Evolutionary conservation across 2,888 invertebrate genomes (phyloP).

Genomic region (Hydriomena furcata): DNA sequence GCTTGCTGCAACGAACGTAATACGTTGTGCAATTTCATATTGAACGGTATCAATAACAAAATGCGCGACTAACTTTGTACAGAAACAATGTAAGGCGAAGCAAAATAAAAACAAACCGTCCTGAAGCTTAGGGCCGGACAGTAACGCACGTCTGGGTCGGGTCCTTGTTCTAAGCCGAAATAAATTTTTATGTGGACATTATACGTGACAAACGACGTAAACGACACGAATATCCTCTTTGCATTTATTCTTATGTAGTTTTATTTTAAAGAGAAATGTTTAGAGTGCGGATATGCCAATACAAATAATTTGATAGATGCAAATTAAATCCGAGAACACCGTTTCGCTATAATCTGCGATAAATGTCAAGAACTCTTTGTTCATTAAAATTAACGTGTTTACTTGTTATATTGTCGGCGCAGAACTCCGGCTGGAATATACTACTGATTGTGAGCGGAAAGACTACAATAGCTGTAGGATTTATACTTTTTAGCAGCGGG

Average conservation of each 20-base stretch:
- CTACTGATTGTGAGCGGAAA: constrained; percentile 41
- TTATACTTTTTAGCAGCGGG: constrained; percentile 22
- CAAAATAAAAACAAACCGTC: constrained; percentile 46
- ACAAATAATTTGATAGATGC: constrained; percentile 36
- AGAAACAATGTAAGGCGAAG: constrained; percentile 12
- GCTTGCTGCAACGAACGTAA: constrained; percentile 4
- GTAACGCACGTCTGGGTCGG: constrained; percentile 52
- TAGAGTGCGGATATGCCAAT: constrained; percentile 19
- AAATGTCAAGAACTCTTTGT: constrained; percentile 46
- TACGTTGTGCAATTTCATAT: constrained; percentile 2
- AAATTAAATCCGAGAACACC: constrained; percentile 37
- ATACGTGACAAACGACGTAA: constrained; percentile 68
- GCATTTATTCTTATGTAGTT: constrained; percentile 47
- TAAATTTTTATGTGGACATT: constrained; percentile 72
- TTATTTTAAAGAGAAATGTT: constrained; percentile 23
- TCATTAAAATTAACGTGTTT: constrained; percentile 41
- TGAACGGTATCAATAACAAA: not conserved
- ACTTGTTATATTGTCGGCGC: constrained; percentile 34
- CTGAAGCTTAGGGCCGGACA: constrained; percentile 54
- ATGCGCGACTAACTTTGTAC: not conserved
- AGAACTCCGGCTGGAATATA: constrained; percentile 38
- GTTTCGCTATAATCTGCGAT: constrained; percentile 38
- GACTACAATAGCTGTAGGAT: constrained; percentile 38
- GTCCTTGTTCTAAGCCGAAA: constrained; percentile 62
- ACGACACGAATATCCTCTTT: constrained; percentile 64